Conservation (phyloP, 2,888 invertebrate genomes). For the Siphonodentalium dalli region DNA sequence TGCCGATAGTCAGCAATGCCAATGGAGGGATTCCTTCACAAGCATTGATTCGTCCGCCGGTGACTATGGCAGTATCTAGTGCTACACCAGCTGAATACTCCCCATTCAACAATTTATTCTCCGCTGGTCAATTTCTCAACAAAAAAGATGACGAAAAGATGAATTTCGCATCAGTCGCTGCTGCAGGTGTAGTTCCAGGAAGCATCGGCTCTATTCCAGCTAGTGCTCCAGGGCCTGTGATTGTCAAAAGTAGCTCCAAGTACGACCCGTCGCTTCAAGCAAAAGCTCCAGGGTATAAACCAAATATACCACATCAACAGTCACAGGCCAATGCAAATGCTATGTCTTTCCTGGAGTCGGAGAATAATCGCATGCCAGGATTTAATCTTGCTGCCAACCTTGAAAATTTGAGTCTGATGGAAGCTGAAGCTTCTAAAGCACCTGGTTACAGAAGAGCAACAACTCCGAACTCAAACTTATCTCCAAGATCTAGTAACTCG, state of each 20-base stretch:
- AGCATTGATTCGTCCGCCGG: slow-evolving; percentile 9
- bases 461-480: slow-evolving; percentile 34
- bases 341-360: too few relatives aligned
- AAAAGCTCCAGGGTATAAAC: slow-evolving; percentile 65
- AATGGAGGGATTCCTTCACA: slow-evolving; percentile 27
- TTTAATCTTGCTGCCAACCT: too few relatives aligned
- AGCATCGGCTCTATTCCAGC: slow-evolving; percentile 31
- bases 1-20: slow-evolving; percentile 46
- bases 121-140: slow-evolving; percentile 65
- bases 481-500: slow-evolving; percentile 41
- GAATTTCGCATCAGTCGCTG: slow-evolving; percentile 77
- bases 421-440: slow-evolving; percentile 25
- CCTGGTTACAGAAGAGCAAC: slow-evolving; percentile 55
- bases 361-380: too few relatives aligned
- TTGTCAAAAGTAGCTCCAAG: slow-evolving; percentile 11
- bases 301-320: not conserved
- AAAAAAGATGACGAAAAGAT: slow-evolving; percentile 65
- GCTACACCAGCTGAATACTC: slow-evolving; percentile 78
- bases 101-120: slow-evolving; percentile 81
- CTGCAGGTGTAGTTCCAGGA: slow-evolving; percentile 69
- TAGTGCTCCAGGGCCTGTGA: slow-evolving; percentile 12
- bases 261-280: slow-evolving; percentile 58
- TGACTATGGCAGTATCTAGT: slow-evolving; percentile 15
- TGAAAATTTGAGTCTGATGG: slow-evolving; percentile 7
- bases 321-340: slow-evolving; percentile 13